Base-by-base conservation (phyloP, 2,797 vertebrate genomes). In the Sylvia borin region DNA sequence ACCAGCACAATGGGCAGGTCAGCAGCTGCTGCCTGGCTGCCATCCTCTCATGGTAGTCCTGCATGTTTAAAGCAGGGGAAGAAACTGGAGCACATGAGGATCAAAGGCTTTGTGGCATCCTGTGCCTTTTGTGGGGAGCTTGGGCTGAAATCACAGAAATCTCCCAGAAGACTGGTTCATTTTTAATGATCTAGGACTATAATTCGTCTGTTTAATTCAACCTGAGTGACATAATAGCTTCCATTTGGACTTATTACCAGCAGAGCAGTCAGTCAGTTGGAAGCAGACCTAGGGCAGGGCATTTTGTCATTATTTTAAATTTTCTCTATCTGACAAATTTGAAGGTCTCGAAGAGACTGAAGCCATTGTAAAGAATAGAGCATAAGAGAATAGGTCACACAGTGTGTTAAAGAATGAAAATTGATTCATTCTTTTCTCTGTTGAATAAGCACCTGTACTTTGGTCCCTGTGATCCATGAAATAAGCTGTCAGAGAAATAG, bases 401-500 rank as follows among this genome's bases (percentile, higher is more conserved):
- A 95, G 95, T 97, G 97, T 95, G 97, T 98, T 97, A 97, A 97
- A 96, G 97, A 95, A 97, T 93, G 97, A 96, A 98, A 98, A 98
- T 97, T 77, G 97, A 98, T 98, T 97, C 95, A 94, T 98, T 98
- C 96, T 98, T 98, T 97, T 93, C 95, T 97, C 97, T 92, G 96
- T 96, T 97, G 98, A 98, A 97, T 97, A 98, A 98, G 98, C 97
- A 98, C 95, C 96, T 91, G 93, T 96, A 95, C 95, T 98, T 98
- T 97, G 97, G 97, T 98, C 98, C 97, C 98, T 94, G 97, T 98
- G 98, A 98, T 98, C 98, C 98, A 98, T 98, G 98, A 98, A 98
- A 98, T 98, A 98, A 98, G 98, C 98, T 98, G 97, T 98, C 98
- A 98, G 97, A 96, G 97, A 98, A 97, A 97, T 96, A 97, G 98